Conservation (phyloP, 1,140 invertebrate species). For the Danaus plexippus region DNA sequence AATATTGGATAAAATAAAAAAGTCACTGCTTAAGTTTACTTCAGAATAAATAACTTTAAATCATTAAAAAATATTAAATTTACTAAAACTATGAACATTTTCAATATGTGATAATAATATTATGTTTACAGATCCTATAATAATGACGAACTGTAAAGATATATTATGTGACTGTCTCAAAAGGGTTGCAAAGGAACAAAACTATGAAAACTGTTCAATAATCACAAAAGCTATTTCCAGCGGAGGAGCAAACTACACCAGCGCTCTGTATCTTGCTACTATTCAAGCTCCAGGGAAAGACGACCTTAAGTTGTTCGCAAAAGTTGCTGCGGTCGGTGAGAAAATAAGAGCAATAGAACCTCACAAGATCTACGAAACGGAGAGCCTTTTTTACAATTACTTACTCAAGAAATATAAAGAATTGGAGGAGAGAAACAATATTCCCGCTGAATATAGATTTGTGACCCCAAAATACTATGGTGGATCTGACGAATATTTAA, state of each 20-base stretch:
- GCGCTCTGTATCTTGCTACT: conserved; percentile 26
- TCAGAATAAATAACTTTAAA: too few relatives aligned
- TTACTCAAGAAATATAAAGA: conserved; percentile 32
- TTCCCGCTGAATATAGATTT: conserved; percentile 28
- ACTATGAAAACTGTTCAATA: conserved; percentile 17
- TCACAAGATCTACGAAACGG: conserved; percentile 29
- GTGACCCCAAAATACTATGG: conserved; percentile 35
- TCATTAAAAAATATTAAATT: too few relatives aligned
- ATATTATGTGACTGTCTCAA: conserved; percentile 15
- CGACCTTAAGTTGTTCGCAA: conserved; percentile 39
- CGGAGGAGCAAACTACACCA: conserved; percentile 40
- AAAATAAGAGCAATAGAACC: conserved; percentile 22
- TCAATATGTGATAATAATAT: too few relatives aligned
- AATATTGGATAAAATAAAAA: too few relatives aligned
- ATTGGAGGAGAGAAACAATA: conserved; percentile 28
- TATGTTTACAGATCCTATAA: conserved; percentile 13
- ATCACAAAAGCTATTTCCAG: conserved; percentile 19
- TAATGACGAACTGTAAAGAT: conserved; percentile 15
- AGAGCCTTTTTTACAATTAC: conserved; percentile 35
- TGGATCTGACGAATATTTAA: conserved; percentile 18
- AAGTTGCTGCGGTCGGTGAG: conserved; percentile 36
- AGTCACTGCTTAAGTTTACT: too few relatives aligned
- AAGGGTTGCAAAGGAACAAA: conserved; percentile 23
- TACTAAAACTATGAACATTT: too few relatives aligned
- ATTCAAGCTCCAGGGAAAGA: conserved; percentile 20